Evolutionary conservation across 2,797 vertebrate species (phyloP), one percentile per base, ranked within the genome.

Genomic region (Rhodeus uyekii): DNA sequence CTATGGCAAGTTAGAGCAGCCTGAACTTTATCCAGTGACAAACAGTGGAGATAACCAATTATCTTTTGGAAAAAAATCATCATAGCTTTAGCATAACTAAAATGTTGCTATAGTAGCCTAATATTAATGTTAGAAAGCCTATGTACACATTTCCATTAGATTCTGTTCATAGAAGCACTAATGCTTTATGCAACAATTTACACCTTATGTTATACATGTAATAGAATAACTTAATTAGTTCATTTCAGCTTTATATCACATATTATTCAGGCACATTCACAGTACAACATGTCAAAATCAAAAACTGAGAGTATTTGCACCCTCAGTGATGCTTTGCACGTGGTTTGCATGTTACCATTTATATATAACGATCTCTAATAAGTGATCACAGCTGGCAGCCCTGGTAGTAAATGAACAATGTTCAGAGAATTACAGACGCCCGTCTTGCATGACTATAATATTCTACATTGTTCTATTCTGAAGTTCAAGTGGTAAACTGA

Each of bases 331-430:
- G 60, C 36, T 69, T 42, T 76, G 27, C 14, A 36, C 42, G 68
- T 36, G 65, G 44, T 69, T 84, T 76, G 85, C 14, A 42, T 72
- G 72, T 82, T 84, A 82, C 68, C 78, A 76, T 87, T 84, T 79
- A 84, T 84, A 84, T 61, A 67, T 76, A 55, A 77, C 72, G 50
- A 67, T 72, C 42, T 79, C 1, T 36, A 78, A 61, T 48, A 61
- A 64, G 68, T 39, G 39, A 68, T 29, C 16, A 27, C 73, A 78
- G 58, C 36, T 82, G 60, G 29, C 48, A 53, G 65, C 19, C 22
- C 46, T 69, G 18, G 48, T 55, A 68, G 29, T 74, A 75, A 87
- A 88, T 76, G 32, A 78, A 71, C 78, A 38, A 58, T 46, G 32
- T 64, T 84, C 42, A 38, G 27, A 39, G 58, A 60, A 78, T 48